Base-by-base conservation (phyloP, 2,113 vertebrate species). In the Pagrus major region DNA sequence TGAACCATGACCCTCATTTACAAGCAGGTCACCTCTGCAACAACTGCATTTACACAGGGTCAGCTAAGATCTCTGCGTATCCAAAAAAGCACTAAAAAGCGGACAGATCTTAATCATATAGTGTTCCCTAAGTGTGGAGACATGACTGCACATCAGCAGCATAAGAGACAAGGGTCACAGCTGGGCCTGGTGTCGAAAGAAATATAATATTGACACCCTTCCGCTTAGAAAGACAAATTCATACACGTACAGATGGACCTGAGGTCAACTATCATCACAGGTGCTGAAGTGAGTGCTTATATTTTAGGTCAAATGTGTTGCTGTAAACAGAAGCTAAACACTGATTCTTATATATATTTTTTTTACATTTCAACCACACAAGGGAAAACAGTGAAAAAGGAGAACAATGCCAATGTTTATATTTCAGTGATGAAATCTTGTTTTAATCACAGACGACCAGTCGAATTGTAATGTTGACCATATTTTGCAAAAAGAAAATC, bases 31-130 rank as follows among this genome's bases (percentile, higher is more conserved):
- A 94, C 92, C 93, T 93, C 89, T 91, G 94, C 94, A 94, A 94
- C 95, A 95, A 91, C 87, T 94, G 94, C 90, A 95, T 96, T 96
- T 95, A 92, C 83, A 83, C 94, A 88, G 94, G 95, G 94, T 94
- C 94, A 96, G 90, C 92, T 85, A 71, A 92, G 94, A 92, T 94
- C 92, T 92, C 76, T 89, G 91, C 87, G 71, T 80, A 94, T 71
- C 86, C 52, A 54, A 81, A 95, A 89, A 78, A 85, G 83, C 86
- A 85, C 74, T 86, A 92, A 93, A 91, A 91, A 89, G 88, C 79
- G 76, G 80, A 76, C 65, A 71, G 79, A 78, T 92, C 89, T 91
- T 94, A 93, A 93, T 95, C 90, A 90, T 88, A 72, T 78, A 90
- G 85, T 74, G 87, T 86, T 93, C 29, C 74, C 74, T 85, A 29